These are phyloP conservation scores for Chionis minor DNA, from an alignment of 2,113 vertebrate genomes.

Conservation along the genomic window DNA sequence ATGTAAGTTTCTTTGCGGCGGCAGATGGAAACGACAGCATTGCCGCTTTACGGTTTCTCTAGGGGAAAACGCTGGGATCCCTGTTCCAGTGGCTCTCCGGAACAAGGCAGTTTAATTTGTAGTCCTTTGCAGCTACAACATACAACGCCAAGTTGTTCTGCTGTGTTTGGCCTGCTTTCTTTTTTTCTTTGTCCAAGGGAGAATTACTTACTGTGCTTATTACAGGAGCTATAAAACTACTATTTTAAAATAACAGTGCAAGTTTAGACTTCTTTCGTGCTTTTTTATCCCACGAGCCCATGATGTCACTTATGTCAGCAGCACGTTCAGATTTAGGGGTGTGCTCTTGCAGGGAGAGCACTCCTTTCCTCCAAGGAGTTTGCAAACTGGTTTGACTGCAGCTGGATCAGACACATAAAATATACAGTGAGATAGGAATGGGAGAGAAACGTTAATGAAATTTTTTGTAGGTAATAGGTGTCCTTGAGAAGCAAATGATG, in stretches of 20 bases:
- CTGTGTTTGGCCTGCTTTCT: neutral
- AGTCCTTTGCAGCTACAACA: accelerated
- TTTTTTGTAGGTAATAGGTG: neutral
- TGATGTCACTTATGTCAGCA: neutral
- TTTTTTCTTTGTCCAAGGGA: neutral
- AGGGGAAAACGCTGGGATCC: neutral
- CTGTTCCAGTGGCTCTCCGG: accelerated
- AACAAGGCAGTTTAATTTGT: neutral
- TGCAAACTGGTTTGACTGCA: neutral
- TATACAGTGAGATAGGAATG: neutral
- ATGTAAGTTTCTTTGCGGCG: neutral
- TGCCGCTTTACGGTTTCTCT: neutral
- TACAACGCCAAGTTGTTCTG: neutral
- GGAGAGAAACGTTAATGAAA: neutral
- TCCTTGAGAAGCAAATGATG: conserved; percentile 1
- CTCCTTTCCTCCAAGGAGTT: neutral
- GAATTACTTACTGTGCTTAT: neutral
- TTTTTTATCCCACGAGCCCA: neutral
- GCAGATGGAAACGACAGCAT: neutral
- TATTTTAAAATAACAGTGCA: neutral
- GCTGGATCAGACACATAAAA: neutral
- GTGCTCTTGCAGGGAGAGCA: neutral
- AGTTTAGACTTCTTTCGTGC: neutral
- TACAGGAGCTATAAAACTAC: neutral
- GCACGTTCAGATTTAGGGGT: neutral